A percentile compares a stretch with the other conserved stretches of the same genome.
Evolutionary conservation across 2,113 vertebrate genomes (phyloP).

Genomic region (Paedocypris sp.): DNA sequence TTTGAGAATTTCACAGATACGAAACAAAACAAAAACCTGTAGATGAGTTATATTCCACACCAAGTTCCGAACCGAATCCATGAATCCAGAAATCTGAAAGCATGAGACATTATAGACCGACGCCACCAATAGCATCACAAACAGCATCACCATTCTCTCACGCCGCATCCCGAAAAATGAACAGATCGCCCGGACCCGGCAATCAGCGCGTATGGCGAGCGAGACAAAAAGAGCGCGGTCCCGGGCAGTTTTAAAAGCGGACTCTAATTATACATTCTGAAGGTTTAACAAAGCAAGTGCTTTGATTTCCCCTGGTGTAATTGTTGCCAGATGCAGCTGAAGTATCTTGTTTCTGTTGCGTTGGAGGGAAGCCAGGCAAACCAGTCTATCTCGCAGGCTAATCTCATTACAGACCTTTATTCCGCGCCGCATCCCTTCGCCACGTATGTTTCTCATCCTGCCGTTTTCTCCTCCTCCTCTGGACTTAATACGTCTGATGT

Average conservation of each 20-base stretch:
- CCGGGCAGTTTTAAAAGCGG: slow-evolving; percentile 34
- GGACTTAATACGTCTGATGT: slow-evolving; percentile 36
- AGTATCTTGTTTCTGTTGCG: slow-evolving; percentile 50
- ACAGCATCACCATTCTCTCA: slow-evolving; percentile 10
- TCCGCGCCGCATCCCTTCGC: slow-evolving; percentile 49
- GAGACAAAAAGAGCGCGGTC: slow-evolving; percentile 17
- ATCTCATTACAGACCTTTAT: slow-evolving; percentile 64
- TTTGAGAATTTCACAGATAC: no score
- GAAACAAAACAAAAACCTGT: no score
- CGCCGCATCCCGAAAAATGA: slow-evolving; percentile 29
- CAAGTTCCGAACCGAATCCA: no score
- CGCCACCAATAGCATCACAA: slow-evolving; percentile 7
- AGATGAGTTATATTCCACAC: no score
- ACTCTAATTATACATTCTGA: slow-evolving; percentile 42
- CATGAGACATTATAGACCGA: no score
- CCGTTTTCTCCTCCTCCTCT: slow-evolving; percentile 33
- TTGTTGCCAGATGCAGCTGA: slow-evolving; percentile 66
- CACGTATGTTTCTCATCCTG: slow-evolving; percentile 40
- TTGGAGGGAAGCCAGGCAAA: slow-evolving; percentile 48
- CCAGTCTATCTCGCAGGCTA: slow-evolving; percentile 53
- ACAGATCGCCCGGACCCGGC: slow-evolving; percentile 33
- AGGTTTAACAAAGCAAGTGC: slow-evolving; percentile 43
- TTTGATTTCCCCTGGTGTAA: slow-evolving; percentile 50
- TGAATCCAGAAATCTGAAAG: no score
- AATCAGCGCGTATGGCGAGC: slow-evolving; percentile 31